phyloP scores from a whole-genome alignment of 2,888 invertebrate species.

The Buathra laborator region DNA sequence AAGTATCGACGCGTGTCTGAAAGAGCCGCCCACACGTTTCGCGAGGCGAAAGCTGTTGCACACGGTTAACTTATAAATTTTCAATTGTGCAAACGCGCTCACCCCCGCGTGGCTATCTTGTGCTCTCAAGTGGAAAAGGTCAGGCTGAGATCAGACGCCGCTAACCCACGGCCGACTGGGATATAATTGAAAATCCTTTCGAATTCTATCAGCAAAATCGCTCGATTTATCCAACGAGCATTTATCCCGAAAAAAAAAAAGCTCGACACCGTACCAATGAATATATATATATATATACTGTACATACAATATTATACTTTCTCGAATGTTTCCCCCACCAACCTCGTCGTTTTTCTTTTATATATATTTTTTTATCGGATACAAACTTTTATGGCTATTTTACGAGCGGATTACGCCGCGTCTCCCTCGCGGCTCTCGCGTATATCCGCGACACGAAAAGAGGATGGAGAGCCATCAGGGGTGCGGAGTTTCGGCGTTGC shows the following conservation, averaged over 20 bases:
- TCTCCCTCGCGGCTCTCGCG: constrained; percentile 9
- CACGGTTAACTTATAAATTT: constrained; percentile 48
- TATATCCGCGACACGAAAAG: not conserved
- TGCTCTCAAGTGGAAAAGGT: constrained; percentile 53
- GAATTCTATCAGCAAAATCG: not conserved
- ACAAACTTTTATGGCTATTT: constrained; percentile 48
- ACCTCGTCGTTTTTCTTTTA: not conserved
- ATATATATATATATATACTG: no score
- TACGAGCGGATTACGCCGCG: constrained; percentile 25
- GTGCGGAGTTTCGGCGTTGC: not conserved
- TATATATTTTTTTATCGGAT: constrained; percentile 7
- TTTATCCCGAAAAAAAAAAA: no score
- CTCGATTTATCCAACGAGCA: not conserved
- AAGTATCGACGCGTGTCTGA: not conserved
- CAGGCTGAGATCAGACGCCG: constrained; percentile 51
- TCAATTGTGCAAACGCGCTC: constrained; percentile 41
- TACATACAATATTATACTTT: not conserved
- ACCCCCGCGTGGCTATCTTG: constrained; percentile 12
- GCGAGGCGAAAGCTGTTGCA: constrained; percentile 4
- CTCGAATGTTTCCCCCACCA: not conserved
- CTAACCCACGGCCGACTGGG: not conserved
- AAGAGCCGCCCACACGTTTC: not conserved
- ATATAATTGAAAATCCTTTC: constrained; percentile 31
- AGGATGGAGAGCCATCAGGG: not conserved
- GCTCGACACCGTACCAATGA: no score